These are phyloP conservation scores for Leucophenga maculata DNA, from an alignment of 2,888 invertebrate genomes.

Conservation along the genomic window DNA sequence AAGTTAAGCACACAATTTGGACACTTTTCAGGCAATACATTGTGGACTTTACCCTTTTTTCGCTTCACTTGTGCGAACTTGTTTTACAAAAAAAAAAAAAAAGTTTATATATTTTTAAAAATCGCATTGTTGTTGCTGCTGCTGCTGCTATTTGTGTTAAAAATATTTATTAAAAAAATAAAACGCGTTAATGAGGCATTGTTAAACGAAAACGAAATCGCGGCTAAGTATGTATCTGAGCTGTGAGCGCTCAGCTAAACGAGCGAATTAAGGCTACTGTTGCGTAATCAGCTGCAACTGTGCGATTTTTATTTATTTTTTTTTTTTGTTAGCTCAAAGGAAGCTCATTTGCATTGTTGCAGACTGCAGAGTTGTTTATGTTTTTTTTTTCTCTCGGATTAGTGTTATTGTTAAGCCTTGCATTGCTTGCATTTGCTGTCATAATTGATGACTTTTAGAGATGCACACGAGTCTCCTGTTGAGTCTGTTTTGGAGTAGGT, in stretches of 20 bases:
- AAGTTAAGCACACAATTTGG: slow-evolving; percentile 10
- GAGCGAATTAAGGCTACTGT: slow-evolving; percentile 1
- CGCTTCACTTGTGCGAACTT: not conserved
- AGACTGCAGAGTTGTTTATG: not conserved
- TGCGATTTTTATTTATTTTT: not conserved
- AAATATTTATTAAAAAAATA: slow-evolving; percentile 55
- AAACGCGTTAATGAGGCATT: slow-evolving; percentile 61
- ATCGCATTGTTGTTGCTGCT: not conserved
- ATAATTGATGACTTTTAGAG: too few relatives aligned
- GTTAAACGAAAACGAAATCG: slow-evolving; percentile 63
- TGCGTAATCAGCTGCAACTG: slow-evolving; percentile 2
- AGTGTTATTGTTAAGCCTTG: not conserved
- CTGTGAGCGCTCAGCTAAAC: not conserved
- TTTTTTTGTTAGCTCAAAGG: not conserved
- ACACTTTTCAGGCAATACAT: not conserved
- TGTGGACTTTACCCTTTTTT: slow-evolving; percentile 5
- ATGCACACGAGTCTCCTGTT: too few relatives aligned
- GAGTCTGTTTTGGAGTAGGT: too few relatives aligned
- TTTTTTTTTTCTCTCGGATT: not conserved
- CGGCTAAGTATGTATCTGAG: not conserved
- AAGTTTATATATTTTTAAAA: slow-evolving; percentile 43
- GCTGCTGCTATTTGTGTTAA: slow-evolving; percentile 36
- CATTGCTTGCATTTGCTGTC: not conserved
- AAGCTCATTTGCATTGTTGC: slow-evolving; percentile 21
- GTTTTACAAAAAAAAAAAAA: slow-evolving; percentile 32